phyloP scores from a whole-genome alignment of 2,113 vertebrate genomes.

The Myotis yumanensis region DNA sequence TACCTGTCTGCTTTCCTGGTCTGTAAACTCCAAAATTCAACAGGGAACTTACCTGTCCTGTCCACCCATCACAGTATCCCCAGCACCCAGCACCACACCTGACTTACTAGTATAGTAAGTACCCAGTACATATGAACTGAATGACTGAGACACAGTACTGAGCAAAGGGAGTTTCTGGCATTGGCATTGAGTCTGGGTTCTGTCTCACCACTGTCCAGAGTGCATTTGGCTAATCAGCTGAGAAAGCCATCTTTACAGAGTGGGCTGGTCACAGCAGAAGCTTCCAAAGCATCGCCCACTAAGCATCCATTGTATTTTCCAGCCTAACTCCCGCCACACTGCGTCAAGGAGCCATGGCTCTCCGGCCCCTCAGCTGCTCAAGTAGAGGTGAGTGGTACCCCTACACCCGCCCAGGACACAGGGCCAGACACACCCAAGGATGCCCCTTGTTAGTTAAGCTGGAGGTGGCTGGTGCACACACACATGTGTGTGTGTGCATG shows the following conservation, averaged over 20 bases:
- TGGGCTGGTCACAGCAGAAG: neutral
- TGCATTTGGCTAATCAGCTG: neutral
- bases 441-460: neutral
- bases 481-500: accelerated
- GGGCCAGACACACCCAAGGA: neutral
- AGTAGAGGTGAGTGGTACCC: neutral
- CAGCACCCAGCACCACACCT: neutral
- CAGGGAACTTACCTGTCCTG: neutral
- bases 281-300: neutral
- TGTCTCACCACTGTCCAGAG: neutral
- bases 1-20: neutral
- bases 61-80: neutral
- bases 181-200: neutral
- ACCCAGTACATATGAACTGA: neutral
- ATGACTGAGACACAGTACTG: neutral
- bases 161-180: neutral
- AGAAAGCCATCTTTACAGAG: neutral
- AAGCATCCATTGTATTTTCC: neutral
- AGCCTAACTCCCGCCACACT: neutral
- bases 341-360: neutral
- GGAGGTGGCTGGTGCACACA: neutral
- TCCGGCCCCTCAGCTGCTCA: neutral
- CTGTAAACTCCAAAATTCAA: neutral
- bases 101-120: neutral
- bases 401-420: neutral